Base-by-base conservation (phyloP, 2,888 invertebrate genomes). In the Ptychoptera contaminata region DNA sequence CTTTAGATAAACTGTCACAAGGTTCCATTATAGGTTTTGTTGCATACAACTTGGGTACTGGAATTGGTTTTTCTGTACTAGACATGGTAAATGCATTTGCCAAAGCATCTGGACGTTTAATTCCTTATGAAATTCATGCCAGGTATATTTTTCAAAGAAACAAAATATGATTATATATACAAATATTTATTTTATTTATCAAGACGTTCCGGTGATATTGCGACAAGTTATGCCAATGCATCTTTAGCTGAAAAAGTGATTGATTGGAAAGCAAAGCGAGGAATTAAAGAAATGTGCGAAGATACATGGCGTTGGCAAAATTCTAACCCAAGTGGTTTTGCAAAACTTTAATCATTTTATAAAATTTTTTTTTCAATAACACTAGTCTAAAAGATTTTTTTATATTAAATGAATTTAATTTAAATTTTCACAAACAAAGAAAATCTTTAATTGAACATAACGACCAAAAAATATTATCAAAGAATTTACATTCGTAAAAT, bases 231-330 rank as follows among this genome's bases (percentile, higher is more conserved):
- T 60, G 87, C 92, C 0, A 86, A 92, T 65, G 79, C 85, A 29
- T 68, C 71, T 29, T 65, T 86, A 47, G 86, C 93, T 2, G 72
- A 74, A 45, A 68, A 73, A 47, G 78, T 90, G 55, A 68, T 96
- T 2, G 74, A 75, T n/a, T 94, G 94, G 93, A 71, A 73, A 23
- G 83, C 91, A 14, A 72, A 71, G n/a, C 74, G 74, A 57, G 73
- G 74, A 47, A 67, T 93, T 5, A 67, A 75, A 10, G 83, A 85
- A 51, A 92, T 92, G 90, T 92, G 92, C 60, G 64, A 60, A 9
- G 90, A 91, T 58, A 75, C 85, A 0, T 92, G 91, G 91, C 74
- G 73, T 43, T 92, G 91, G 91, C 91, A 92, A 63, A 75, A 76
- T 42, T 67, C 68, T 43, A 84, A 92, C 67, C 90, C 91, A 2